These are phyloP conservation scores for Acestrorhynchus altus DNA, from an alignment of 2,797 vertebrate genomes.

Conservation along the genomic window DNA sequence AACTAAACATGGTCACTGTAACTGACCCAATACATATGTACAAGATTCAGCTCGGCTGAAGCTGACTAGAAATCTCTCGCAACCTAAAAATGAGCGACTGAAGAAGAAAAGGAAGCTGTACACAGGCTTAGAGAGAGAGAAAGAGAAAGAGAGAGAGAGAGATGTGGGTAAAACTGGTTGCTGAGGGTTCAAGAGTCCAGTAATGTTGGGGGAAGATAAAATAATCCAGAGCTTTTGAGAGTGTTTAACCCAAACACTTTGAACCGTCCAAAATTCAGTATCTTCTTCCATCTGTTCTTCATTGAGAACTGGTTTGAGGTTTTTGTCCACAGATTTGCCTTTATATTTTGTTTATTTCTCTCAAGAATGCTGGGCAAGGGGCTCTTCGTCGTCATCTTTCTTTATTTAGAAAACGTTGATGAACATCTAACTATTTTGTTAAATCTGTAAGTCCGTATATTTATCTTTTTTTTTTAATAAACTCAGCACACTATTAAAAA, in stretches of 20 bases:
- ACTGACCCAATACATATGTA: constrained; percentile 93
- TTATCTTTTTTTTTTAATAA: constrained; percentile 64
- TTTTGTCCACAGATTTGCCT: constrained; percentile 31
- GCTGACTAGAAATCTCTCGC: constrained; percentile 82
- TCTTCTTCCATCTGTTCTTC: constrained; percentile 65
- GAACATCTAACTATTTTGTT: constrained; percentile 68
- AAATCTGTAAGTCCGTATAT: constrained; percentile 69
- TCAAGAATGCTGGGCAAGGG: constrained; percentile 29
- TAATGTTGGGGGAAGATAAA: constrained; percentile 49
- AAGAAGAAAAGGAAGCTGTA: constrained; percentile 78
- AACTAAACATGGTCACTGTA: constrained; percentile 89
- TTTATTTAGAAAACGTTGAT: constrained; percentile 52
- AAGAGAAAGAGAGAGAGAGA: constrained; percentile 27
- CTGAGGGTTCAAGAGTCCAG: constrained; percentile 66
- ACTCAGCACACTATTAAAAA: constrained; percentile 70
- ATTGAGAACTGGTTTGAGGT: constrained; percentile 26
- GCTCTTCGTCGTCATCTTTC: background rate
- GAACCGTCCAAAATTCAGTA: constrained; percentile 63
- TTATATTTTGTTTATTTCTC: constrained; percentile 23
- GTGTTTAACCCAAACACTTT: constrained; percentile 66
- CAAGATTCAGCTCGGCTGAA: constrained; percentile 81
- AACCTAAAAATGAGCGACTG: constrained; percentile 83
- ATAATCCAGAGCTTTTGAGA: constrained; percentile 71
- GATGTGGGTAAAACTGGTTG: constrained; percentile 66
- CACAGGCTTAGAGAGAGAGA: constrained; percentile 46